Conservation (phyloP, 2,888 invertebrate species). For the Lasius platythorax region DNA sequence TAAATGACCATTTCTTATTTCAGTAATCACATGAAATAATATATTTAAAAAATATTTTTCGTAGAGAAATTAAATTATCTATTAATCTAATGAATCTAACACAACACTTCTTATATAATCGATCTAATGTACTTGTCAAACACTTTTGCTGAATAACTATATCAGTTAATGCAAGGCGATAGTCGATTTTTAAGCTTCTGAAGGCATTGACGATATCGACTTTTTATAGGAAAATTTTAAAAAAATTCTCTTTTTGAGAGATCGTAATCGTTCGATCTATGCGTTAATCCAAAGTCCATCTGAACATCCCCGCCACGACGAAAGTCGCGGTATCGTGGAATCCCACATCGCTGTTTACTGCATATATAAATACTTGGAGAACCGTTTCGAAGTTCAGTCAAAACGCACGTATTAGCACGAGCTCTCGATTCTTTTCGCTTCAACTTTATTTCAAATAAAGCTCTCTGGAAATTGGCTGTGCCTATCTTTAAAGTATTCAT, state of each 20-base stretch:
- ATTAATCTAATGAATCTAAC: conserved; percentile 5
- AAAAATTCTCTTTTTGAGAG: not conserved
- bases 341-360: conserved; percentile 53
- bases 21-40: not conserved
- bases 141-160: not conserved
- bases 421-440: conserved; percentile 1
- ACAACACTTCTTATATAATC: not conserved
- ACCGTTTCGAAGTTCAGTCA: conserved; percentile 70
- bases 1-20: not conserved
- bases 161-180: not conserved
- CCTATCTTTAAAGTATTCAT: not conserved
- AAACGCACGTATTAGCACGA: conserved; percentile 11
- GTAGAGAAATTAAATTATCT: not conserved
- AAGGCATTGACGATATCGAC: not conserved
- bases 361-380: conserved; percentile 77
- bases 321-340: conserved; percentile 46
- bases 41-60: not conserved
- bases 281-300: conserved; percentile 29
- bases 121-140: not conserved
- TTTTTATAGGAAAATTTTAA: not conserved
- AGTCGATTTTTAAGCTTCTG: not conserved
- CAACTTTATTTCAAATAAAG: not conserved
- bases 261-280: not conserved
- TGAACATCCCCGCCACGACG: conserved; percentile 35
- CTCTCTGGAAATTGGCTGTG: not conserved